These are phyloP conservation scores for Eilema caniola DNA, from an alignment of 2,888 invertebrate genomes.

Conservation along the genomic window DNA sequence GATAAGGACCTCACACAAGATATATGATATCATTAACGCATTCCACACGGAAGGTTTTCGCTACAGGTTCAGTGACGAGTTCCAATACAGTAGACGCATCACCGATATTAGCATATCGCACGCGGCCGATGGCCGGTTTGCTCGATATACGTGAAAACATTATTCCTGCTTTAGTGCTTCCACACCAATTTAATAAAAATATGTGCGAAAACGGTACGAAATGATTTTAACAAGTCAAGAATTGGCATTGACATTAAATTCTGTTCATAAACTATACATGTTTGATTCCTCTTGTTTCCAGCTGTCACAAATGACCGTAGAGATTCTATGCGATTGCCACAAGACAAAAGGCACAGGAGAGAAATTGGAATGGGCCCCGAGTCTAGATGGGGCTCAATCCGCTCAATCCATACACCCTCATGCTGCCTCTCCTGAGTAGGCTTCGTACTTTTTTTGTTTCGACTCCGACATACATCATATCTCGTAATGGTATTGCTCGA, in stretches of 20 bases:
- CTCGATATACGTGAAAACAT: slow-evolving; percentile 33
- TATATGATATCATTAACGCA: slow-evolving; percentile 57
- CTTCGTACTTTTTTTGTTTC: no score
- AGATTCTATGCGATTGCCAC: no score
- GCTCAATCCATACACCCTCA: no score
- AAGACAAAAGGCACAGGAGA: no score
- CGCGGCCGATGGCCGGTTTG: slow-evolving; percentile 57
- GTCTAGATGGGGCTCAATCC: no score
- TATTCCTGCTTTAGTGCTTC: background rate
- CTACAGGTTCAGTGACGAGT: slow-evolving; percentile 68
- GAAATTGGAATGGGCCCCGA: no score
- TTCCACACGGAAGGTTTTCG: slow-evolving; percentile 67
- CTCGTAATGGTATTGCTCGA: no score
- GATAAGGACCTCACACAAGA: slow-evolving; percentile 67
- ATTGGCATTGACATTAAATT: background rate
- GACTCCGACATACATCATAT: no score
- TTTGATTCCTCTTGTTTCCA: background rate
- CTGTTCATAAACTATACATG: background rate
- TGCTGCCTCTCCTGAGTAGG: no score
- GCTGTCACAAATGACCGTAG: background rate
- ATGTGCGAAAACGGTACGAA: no score
- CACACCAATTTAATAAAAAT: background rate
- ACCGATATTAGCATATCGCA: slow-evolving; percentile 65
- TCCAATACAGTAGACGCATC: slow-evolving; percentile 64
- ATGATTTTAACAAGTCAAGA: background rate